phyloP scores from a whole-genome alignment of 2,888 invertebrate genomes.

The Kuschelorhynchus macadamiae region DNA sequence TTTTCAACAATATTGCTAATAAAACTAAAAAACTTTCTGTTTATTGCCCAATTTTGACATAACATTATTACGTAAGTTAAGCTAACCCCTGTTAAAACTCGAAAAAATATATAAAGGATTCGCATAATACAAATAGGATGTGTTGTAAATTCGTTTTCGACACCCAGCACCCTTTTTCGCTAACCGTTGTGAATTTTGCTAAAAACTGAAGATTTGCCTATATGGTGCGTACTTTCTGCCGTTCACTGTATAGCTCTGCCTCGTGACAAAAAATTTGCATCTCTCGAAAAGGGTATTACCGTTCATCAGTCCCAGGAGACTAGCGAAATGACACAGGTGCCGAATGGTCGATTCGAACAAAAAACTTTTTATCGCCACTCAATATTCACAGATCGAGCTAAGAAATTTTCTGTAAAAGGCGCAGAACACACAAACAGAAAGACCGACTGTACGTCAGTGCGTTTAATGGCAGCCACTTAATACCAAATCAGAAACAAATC shows the following conservation, averaged over 20 bases:
- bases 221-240: too few species aligned
- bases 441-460: slow-evolving; percentile 33
- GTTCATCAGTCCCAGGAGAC: slow-evolving; percentile 16
- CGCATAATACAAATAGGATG: too few species aligned
- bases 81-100: too few species aligned
- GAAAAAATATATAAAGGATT: too few species aligned
- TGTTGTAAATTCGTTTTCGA: too few species aligned
- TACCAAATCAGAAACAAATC: slow-evolving; percentile 57
- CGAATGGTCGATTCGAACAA: slow-evolving; percentile 26
- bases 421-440: slow-evolving; percentile 39
- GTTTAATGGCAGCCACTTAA: slow-evolving; percentile 31
- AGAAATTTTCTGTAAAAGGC: slow-evolving; percentile 45
- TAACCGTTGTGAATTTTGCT: too few species aligned
- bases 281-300: slow-evolving; percentile 27
- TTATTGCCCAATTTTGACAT: too few species aligned
- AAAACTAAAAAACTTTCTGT: too few species aligned
- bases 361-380: slow-evolving; percentile 27
- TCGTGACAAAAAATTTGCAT: slow-evolving; percentile 23
- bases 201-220: too few species aligned
- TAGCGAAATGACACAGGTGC: slow-evolving; percentile 36
- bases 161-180: too few species aligned
- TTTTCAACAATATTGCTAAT: too few species aligned
- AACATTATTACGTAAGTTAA: too few species aligned
- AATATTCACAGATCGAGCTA: slow-evolving; percentile 35
- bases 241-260: neutral